Conservation (phyloP, 2,113 vertebrate genomes). For the Syngnathoides biaculeatus region DNA sequence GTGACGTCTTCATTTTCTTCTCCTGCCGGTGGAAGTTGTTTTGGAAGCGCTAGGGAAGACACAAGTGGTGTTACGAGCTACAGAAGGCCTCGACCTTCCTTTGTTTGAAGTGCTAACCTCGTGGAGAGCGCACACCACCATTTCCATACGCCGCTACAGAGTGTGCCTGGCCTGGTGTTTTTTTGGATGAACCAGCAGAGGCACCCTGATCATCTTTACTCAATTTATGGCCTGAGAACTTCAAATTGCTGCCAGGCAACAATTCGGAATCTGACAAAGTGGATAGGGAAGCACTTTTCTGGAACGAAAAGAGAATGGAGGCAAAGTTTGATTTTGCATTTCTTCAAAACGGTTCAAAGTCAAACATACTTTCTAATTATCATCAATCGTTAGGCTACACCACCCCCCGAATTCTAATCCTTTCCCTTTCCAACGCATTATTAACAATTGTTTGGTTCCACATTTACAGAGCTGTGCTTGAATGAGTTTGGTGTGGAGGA, state of each 20-base stretch:
- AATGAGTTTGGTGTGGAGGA: too few species aligned
- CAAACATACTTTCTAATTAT: background rate
- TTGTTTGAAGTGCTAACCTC: constrained; percentile 44
- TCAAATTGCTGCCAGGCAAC: constrained; percentile 27
- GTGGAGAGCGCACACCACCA: constrained; percentile 36
- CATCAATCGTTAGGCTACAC: background rate
- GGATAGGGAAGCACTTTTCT: constrained; percentile 31
- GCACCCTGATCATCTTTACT: constrained; percentile 27
- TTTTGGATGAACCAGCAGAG: constrained; percentile 22
- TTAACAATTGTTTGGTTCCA: too few species aligned
- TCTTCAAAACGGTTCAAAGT: background rate
- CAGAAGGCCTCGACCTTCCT: background rate
- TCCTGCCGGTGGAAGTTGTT: constrained; percentile 50
- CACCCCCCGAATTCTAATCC: background rate
- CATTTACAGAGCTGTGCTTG: too few species aligned
- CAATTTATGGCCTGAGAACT: constrained; percentile 12
- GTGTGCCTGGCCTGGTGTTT: constrained; percentile 22
- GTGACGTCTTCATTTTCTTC: constrained; percentile 55
- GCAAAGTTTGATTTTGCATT: rapidly evolving
- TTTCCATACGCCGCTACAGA: constrained; percentile 22
- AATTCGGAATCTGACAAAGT: constrained; percentile 46
- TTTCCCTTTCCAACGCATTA: too few species aligned
- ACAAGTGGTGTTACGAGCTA: background rate
- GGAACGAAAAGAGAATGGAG: constrained; percentile 23
- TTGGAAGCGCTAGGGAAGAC: constrained; percentile 72